phyloP scores from a whole-genome alignment of 2,797 vertebrate genomes.

The Acipenser oxyrinchus region DNA sequence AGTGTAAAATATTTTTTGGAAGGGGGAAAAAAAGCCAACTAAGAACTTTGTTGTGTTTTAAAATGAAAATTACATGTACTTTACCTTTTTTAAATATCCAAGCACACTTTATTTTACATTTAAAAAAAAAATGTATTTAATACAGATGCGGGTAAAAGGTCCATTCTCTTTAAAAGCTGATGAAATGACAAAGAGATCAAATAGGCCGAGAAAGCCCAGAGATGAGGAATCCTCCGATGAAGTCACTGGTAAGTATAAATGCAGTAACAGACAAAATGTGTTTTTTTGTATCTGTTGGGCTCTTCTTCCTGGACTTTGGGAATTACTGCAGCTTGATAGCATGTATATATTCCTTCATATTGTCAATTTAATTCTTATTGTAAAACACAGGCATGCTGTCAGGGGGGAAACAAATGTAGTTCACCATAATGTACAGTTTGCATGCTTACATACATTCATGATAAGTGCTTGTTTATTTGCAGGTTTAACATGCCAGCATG shows the following conservation, averaged over 20 bases:
- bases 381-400: neutral
- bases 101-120: neutral
- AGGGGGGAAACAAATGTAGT: too few species aligned
- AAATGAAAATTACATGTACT: neutral
- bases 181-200: constrained; percentile 85
- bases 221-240: constrained; percentile 97
- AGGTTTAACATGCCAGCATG: constrained; percentile 87
- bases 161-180: constrained; percentile 71
- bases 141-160: constrained; percentile 96
- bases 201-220: constrained; percentile 70
- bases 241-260: constrained; percentile 68
- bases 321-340: neutral
- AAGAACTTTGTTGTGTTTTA: neutral
- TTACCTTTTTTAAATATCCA: neutral
- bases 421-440: too few species aligned
- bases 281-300: neutral
- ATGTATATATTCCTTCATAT: neutral
- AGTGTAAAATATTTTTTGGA: neutral
- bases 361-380: constrained; percentile 8
- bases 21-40: neutral
- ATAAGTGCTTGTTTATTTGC: neutral
- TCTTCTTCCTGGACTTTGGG: neutral
- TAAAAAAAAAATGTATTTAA: constrained; percentile 22
- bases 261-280: neutral
- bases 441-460: neutral